Evolutionary conservation across 2,888 invertebrate genomes (phyloP), one percentile per base, ranked within the genome.

Genomic region (Glaucopsyche alexis): DNA sequence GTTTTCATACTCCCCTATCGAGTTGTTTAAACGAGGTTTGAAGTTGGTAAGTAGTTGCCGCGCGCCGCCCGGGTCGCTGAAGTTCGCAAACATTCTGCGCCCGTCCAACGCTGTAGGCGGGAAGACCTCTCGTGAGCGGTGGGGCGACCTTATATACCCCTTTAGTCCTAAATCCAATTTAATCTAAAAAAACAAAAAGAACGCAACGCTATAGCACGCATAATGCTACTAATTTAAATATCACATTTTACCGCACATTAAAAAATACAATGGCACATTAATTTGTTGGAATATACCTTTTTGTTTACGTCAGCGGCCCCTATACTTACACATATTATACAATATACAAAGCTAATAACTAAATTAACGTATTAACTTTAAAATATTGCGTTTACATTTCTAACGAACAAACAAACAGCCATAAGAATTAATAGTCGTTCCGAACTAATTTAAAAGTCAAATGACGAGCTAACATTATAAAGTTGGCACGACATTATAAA

Each of bases 401-500:
- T 55, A 55, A 60, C 52, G n/a, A 19, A 55, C 29, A 38, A 38
- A 60, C 60, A 60, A 60, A 60, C 60, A 60, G 7, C 60, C 13
- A 60, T 60, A 3, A 60, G 29, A 38, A 60, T 14, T 60, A 60
- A 60, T 60, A 60, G 60, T 29, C 29, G 29, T 55, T 60, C 29
- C 29, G 14, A 60, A 60, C 29, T 60, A 60, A 60, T 60, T 60
- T 60, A 14, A 60, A 60, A 60, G 29, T 60, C 60, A 60, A 60
- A 60, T 14, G 60, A 60, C 38, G 60, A 60, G 55, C 16, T 19
- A 19, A 55, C 55, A 55, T 55, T 55, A 55, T 19, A 19, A 55
- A 55, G 55, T 55, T 19, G 55, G 55, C 29, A 60, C 38, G 60
- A 29, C 13, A 60, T 29, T 60, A 60, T 60, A 60, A 29, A 60